phyloP scores from a whole-genome alignment of 92 coral and sea anemone species.

The Muricea muricata region DNA sequence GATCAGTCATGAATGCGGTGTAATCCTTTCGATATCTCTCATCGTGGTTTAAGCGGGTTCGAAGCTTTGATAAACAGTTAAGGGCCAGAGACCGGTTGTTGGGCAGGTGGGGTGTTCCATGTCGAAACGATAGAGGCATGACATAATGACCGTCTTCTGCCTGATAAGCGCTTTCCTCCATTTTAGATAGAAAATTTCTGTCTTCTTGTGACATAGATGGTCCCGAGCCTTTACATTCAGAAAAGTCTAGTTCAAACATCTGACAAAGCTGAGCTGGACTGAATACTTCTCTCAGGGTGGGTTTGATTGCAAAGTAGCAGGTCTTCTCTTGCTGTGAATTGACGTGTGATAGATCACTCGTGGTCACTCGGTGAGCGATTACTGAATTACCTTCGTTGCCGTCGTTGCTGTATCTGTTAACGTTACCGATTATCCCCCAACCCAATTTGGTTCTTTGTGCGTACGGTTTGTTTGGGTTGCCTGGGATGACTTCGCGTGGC shows the following conservation, averaged over 20 bases:
- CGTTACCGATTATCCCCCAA: conserved; percentile 67
- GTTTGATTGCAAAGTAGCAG: conserved; percentile 42
- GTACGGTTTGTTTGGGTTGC: conserved; percentile 54
- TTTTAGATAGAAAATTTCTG: conserved; percentile 43
- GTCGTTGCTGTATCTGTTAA: background rate
- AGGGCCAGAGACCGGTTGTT: conserved; percentile 56
- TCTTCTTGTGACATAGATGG: conserved; percentile 53
- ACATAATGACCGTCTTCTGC: conserved; percentile 55
- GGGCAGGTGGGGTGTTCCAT: conserved; percentile 27
- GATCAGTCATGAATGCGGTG: conserved; percentile 47
- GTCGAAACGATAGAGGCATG: conserved; percentile 56
- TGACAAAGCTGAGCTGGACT: conserved; percentile 37
- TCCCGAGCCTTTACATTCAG: conserved; percentile 22
- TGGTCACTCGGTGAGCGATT: background rate
- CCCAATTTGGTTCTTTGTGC: conserved; percentile 65
- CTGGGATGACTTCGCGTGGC: conserved; percentile 71
- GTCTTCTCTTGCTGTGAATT: background rate
- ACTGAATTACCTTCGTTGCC: background rate
- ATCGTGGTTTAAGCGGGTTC: conserved; percentile 23
- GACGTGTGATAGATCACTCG: background rate
- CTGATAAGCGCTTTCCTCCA: conserved; percentile 38
- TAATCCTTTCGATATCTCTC: conserved; percentile 41
- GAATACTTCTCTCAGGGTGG: conserved; percentile 55
- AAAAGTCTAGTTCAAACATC: conserved; percentile 59
- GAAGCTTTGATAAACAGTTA: conserved; percentile 41